Evolutionary conservation across 1,140 invertebrate genomes (phyloP), one percentile per base, ranked within the genome.

Genomic region (Elysia chlorotica): DNA sequence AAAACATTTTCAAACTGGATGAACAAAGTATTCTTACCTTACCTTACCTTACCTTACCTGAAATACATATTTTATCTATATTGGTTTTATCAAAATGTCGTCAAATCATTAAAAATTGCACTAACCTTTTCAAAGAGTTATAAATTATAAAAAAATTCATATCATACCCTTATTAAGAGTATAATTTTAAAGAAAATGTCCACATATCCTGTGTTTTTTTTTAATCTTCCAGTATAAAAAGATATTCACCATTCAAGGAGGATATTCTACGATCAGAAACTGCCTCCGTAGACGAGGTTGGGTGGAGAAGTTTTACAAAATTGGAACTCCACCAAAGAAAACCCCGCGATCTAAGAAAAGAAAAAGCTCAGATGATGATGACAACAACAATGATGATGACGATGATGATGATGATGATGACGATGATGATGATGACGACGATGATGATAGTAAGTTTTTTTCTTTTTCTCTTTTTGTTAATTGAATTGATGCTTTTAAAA

Each of bases 181-280:
- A n/a, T n/a, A n/a, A n/a, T n/a, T n/a, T n/a, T n/a, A n/a, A n/a
- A n/a, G n/a, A n/a, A n/a, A n/a, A n/a, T n/a, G n/a, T n/a, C n/a
- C n/a, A n/a, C n/a, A n/a, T n/a, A n/a, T n/a, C n/a, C n/a, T n/a
- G n/a, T n/a, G 0, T 38, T 17, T 57, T 63, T 74, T 54, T 36
- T 72, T 77, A 65, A 38, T 54, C 53, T 76, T 80, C 28, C 78
- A 90, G 89, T 85, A 87, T 75, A 84, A 85, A 17, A 89, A 88
- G 77, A 84, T 90, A 31, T 90, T 89, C 79, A 87, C 87, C 0
- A 88, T 89, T 35, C 86, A 88, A 37, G 89, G 89, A 31, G 87
- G 87, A 4, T 90, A 90, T 79, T 87, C 88, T 10, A 84, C 86
- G 31, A 82, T 91, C 6, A 80, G 89, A 68, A 81, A 87, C 28